Conservation (phyloP, 1,140 invertebrate genomes). For the Ceratitis capitata region DNA sequence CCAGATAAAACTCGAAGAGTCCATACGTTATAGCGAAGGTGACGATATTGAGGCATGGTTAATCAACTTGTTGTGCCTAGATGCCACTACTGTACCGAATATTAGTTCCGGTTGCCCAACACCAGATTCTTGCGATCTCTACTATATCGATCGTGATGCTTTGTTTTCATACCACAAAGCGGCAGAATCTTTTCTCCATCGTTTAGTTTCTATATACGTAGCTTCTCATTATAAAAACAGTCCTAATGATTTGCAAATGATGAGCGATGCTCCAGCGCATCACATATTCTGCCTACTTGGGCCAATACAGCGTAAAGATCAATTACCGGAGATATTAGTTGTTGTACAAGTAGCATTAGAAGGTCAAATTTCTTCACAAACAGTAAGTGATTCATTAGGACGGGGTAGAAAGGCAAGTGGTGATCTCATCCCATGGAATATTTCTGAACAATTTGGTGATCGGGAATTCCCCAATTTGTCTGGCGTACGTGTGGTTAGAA, state of each 20-base stretch:
- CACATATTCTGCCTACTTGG: conserved; percentile 95
- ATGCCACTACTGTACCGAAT: conserved; percentile 75
- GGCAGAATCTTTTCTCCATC: conserved; percentile 93
- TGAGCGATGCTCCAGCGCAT: conserved; percentile 98
- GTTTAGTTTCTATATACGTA: conserved; percentile 92
- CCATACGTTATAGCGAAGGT: conserved; percentile 90
- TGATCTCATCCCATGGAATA: conserved; percentile 98
- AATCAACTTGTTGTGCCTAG: conserved; percentile 90
- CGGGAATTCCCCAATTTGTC: conserved; percentile 90
- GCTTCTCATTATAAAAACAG: conserved; percentile 99
- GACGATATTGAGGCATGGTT: conserved; percentile 95
- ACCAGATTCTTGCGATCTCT: conserved; percentile 89
- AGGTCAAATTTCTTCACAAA: conserved; percentile 88
- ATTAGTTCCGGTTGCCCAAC: conserved; percentile 84
- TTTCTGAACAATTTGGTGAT: conserved; percentile 96
- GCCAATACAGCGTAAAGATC: conserved; percentile 76
- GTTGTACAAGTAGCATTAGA: conserved; percentile 96
- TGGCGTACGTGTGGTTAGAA: conserved; percentile 92
- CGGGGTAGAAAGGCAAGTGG: conserved; percentile 91
- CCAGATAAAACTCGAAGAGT: conserved; percentile 86
- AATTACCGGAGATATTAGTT: conserved; percentile 90
- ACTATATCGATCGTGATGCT: conserved; percentile 92
- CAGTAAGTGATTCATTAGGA: conserved; percentile 79
- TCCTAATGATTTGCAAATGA: conserved; percentile 98
- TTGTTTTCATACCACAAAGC: conserved; percentile 97